Conservation (phyloP, 2,113 vertebrate genomes). For the Fregetta grallaria region DNA sequence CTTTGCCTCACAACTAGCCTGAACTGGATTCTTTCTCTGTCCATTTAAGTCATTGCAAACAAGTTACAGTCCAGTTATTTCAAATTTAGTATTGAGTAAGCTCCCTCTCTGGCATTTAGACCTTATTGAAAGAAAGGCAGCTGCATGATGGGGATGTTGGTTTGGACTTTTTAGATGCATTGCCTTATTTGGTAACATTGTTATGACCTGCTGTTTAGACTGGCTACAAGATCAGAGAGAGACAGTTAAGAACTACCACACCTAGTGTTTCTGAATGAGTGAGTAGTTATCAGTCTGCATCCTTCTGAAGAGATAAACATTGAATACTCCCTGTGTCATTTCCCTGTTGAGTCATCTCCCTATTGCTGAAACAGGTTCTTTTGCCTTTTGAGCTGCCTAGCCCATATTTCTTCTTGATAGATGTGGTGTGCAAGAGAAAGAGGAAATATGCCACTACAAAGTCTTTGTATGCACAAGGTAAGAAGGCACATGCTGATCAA, state of each 20-base stretch:
- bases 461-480: background rate
- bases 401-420: background rate
- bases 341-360: background rate
- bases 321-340: background rate
- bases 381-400: background rate
- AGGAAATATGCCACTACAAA: background rate
- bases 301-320: background rate
- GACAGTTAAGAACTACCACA: background rate
- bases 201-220: background rate
- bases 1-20: background rate
- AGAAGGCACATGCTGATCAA: background rate
- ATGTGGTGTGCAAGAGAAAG: background rate
- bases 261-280: background rate
- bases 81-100: background rate
- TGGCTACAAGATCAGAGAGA: background rate
- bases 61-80: background rate
- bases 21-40: background rate
- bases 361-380: constrained; percentile 5
- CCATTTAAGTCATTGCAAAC: background rate
- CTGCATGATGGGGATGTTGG: background rate
- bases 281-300: background rate
- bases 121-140: background rate
- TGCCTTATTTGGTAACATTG: background rate
- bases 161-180: background rate
- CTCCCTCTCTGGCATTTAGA: background rate